phyloP scores from a whole-genome alignment of 2,888 invertebrate species.

The Lomographa bimaculata region DNA sequence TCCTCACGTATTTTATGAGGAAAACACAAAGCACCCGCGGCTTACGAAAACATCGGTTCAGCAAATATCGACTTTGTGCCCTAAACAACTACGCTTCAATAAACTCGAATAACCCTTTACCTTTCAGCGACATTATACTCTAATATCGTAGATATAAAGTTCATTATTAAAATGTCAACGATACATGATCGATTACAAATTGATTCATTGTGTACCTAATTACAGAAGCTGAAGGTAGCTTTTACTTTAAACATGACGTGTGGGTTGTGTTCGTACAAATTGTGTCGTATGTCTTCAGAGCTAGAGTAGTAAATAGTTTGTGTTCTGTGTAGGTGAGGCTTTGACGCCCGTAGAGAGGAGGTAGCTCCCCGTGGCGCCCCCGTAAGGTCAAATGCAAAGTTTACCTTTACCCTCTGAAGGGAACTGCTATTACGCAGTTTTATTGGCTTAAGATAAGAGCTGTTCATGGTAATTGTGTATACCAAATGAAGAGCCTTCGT shows the following conservation, averaged over 20 bases:
- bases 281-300: slow-evolving; percentile 44
- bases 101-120: slow-evolving; percentile 30
- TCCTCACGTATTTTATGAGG: slow-evolving; percentile 53
- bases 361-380: slow-evolving; percentile 29
- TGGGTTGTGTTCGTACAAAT: slow-evolving; percentile 41
- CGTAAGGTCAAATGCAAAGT: slow-evolving; percentile 62
- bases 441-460: slow-evolving; percentile 56
- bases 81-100: slow-evolving; percentile 37
- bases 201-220: slow-evolving; percentile 65
- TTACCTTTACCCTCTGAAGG: slow-evolving; percentile 49
- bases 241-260: slow-evolving; percentile 43
- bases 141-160: slow-evolving; percentile 34
- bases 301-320: slow-evolving; percentile 43
- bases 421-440: slow-evolving; percentile 51
- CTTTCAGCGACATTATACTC: slow-evolving; percentile 13
- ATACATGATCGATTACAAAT: slow-evolving; percentile 60
- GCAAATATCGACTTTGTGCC: slow-evolving; percentile 50
- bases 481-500: slow-evolving; percentile 18
- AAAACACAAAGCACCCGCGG: slow-evolving; percentile 50
- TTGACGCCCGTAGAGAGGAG: slow-evolving; percentile 11
- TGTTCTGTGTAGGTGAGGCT: slow-evolving; percentile 17
- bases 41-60: slow-evolving; percentile 39
- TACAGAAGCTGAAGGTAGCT: slow-evolving; percentile 57
- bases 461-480: slow-evolving; percentile 27
- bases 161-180: slow-evolving; percentile 42